Evolutionary conservation across 1,140 invertebrate species (phyloP), one percentile per base, ranked within the genome.

Genomic region (Drosophila ironensis): DNA sequence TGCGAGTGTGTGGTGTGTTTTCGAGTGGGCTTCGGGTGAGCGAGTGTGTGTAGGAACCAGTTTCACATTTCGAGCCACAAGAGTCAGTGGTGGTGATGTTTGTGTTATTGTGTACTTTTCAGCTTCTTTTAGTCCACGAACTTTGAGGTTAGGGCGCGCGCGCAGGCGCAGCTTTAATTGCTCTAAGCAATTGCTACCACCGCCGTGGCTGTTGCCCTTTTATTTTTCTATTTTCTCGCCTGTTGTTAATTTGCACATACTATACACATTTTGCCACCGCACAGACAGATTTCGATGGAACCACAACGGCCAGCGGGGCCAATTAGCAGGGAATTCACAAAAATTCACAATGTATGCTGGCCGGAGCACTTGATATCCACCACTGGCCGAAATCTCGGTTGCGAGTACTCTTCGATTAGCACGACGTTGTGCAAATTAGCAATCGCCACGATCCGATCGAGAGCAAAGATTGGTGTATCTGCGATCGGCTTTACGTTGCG

Each of bases 91-190:
- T 76, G 84, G 77, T n/a, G 78, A 78, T 82, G 82, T 81, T 51
- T 42, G 11, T 51, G 20, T n/a, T 12, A 52, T 59, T 51, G 56
- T 73, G 51, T 60, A 70, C n/a, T n/a, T n/a, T 80, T 69, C 71
- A 80, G 63, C 66, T 75, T 75, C 61, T 66, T 48, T 44, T 3
- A 44, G 24, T 53, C 20, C 47, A 4, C 38, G n/a, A 28, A 50
- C 37, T 77, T 81, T 75, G 82, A 87, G 80, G 80, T 86, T 87
- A 87, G 72, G 61, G 40, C 27, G 53, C 35, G 45, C 57, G 78
- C 80, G 81, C 80, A 80, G 81, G 81, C 81, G 74, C 81, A 86
- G 69, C 80, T 71, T 69, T 48, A 81, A 81, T 67, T 54, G 64
- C 64, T 27, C 51, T 27, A 48, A 66, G 76, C 78, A 72, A 37